Conservation (phyloP, 64 coral and sea anemone species). For the Montipora foliosa region DNA sequence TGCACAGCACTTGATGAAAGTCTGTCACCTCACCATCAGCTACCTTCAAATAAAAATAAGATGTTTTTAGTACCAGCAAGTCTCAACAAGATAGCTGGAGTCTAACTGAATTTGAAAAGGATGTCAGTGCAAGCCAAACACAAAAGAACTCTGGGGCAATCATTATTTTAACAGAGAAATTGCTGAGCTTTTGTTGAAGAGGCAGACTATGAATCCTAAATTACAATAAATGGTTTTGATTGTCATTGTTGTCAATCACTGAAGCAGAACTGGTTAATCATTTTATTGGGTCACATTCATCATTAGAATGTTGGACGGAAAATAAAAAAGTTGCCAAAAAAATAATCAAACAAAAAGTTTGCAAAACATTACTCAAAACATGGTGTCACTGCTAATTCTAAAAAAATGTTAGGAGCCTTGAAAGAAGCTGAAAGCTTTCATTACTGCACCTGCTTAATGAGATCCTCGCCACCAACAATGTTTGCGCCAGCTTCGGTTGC, state of each 20-base stretch:
- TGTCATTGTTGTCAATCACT: too few relatives aligned
- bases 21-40: slow-evolving; percentile 63
- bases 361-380: too few relatives aligned
- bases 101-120: not conserved
- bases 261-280: too few relatives aligned
- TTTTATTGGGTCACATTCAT: too few relatives aligned
- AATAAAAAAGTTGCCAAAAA: too few relatives aligned
- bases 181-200: too few relatives aligned
- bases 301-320: too few relatives aligned
- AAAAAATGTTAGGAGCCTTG: not conserved
- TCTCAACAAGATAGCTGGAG: not conserved
- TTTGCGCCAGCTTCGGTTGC: slow-evolving; percentile 87
- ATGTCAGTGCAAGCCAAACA: not conserved
- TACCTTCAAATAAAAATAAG: slow-evolving; percentile 39
- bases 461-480: slow-evolving; percentile 90
- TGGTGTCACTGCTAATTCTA: too few relatives aligned
- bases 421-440: not conserved
- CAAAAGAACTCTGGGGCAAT: not conserved
- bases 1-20: slow-evolving; percentile 87
- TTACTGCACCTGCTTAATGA: slow-evolving; percentile 79
- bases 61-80: not conserved
- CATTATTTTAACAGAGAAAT: not conserved
- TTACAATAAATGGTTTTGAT: too few relatives aligned
- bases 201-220: too few relatives aligned
- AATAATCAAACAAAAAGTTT: too few relatives aligned